Conservation (phyloP, 2,888 invertebrate species). For the Griposia aprilina region DNA sequence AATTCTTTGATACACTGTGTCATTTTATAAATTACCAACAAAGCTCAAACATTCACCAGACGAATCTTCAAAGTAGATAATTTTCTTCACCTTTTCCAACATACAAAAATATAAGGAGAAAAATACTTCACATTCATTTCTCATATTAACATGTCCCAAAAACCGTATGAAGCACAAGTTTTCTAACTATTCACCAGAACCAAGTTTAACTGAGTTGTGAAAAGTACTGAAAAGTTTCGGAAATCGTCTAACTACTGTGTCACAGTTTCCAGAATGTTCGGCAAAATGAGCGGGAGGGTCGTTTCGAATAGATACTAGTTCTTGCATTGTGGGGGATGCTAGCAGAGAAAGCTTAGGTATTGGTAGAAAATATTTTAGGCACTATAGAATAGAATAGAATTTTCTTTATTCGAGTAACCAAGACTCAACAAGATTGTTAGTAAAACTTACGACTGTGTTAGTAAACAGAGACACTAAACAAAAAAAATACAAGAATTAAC, state of each 20-base stretch:
- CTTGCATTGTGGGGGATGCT: background rate
- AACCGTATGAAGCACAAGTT: constrained; percentile 38
- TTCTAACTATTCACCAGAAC: constrained; percentile 42
- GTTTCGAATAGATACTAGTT: constrained; percentile 12
- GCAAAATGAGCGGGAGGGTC: constrained; percentile 5
- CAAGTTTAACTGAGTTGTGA: constrained; percentile 22
- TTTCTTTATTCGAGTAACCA: too few relatives aligned
- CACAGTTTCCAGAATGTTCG: constrained; percentile 46
- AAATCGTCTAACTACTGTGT: constrained; percentile 59
- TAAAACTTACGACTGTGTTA: too few relatives aligned
- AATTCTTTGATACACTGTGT: background rate
- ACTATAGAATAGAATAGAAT: background rate
- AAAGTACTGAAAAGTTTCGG: constrained; percentile 49
- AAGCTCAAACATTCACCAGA: background rate
- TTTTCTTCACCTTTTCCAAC: background rate
- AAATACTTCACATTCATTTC: constrained; percentile 14
- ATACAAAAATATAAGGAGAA: background rate
- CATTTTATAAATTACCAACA: background rate
- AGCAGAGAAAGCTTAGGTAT: background rate
- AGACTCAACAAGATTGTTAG: too few relatives aligned
- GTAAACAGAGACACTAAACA: too few relatives aligned
- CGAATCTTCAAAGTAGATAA: background rate
- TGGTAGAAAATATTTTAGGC: background rate
- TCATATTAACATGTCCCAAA: constrained; percentile 18
- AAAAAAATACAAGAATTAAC: too few relatives aligned